phyloP scores from a whole-genome alignment of 1,140 invertebrate genomes.

The Drosophila chauvacae region DNA sequence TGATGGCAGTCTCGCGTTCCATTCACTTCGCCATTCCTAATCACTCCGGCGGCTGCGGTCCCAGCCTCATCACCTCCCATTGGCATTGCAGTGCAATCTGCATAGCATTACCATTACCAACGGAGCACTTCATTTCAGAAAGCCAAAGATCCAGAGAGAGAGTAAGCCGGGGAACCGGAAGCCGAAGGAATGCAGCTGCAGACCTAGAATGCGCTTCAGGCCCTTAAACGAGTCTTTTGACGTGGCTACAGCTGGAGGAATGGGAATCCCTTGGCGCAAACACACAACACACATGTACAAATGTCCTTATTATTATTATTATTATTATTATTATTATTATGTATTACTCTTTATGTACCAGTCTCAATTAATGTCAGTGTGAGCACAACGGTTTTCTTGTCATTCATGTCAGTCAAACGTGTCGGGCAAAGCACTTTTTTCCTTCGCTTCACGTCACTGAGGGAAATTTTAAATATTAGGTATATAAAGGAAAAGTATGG shows the following conservation, averaged over 20 bases:
- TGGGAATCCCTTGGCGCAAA: conserved; percentile 17
- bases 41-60: conserved; percentile 38
- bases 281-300: conserved; percentile 7
- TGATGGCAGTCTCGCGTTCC: conserved; percentile 44
- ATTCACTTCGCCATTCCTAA: conserved; percentile 39
- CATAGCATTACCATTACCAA: conserved; percentile 34
- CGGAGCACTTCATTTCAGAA: conserved; percentile 15
- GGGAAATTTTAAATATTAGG: conserved; percentile 6
- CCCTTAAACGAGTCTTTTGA: conserved; percentile 23
- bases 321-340: conserved; percentile 79
- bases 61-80: conserved; percentile 36
- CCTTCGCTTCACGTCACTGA: background rate
- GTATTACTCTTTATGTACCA: conserved; percentile 76
- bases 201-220: conserved; percentile 13
- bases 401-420: conserved; percentile 77
- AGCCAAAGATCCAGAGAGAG: background rate
- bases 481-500: too few species aligned
- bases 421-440: conserved; percentile 16
- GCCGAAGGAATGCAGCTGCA: conserved; percentile 25
- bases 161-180: conserved; percentile 11
- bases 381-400: conserved; percentile 74
- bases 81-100: conserved; percentile 39
- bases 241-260: background rate
- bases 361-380: conserved; percentile 79
- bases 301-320: conserved; percentile 55